A percentile compares a stretch with the other conserved stretches of the same genome.
Conservation (phyloP, 2,888 invertebrate species). For the Volucella inanis region DNA sequence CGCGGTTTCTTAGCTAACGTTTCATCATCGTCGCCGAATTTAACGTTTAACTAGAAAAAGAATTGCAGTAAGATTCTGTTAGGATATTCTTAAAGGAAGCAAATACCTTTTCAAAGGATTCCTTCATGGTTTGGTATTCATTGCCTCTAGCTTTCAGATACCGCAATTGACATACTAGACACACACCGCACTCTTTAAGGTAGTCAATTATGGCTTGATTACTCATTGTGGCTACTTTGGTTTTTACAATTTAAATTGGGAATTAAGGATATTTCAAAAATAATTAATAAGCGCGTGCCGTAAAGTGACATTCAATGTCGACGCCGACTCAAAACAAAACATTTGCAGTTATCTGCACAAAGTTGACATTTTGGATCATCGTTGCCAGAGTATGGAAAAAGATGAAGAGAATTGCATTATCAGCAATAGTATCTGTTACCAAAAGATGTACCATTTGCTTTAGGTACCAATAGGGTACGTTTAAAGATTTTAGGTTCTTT, state of each 20-base stretch:
- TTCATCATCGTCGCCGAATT: slow-evolving; percentile 59
- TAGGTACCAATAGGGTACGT: too few relatives aligned
- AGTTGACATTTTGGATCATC: neutral
- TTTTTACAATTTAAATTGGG: neutral
- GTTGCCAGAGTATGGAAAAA: neutral
- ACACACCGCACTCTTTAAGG: slow-evolving; percentile 86
- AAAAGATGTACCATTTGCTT: too few relatives aligned
- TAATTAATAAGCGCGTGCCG: slow-evolving; percentile 38
- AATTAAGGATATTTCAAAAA: neutral
- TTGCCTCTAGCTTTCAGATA: slow-evolving; percentile 86
- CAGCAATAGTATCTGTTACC: too few relatives aligned
- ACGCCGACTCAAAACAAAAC: slow-evolving; percentile 34
- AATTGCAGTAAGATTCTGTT: slow-evolving; percentile 27
- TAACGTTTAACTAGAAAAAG: slow-evolving; percentile 75
- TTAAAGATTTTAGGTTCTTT: too few relatives aligned
- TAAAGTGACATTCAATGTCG: slow-evolving; percentile 2
- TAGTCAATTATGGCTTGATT: slow-evolving; percentile 84
- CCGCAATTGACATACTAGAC: slow-evolving; percentile 88
- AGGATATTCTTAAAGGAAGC: slow-evolving; percentile 58
- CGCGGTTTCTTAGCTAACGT: slow-evolving; percentile 83
- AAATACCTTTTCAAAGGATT: slow-evolving; percentile 84
- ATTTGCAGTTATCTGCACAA: slow-evolving; percentile 27
- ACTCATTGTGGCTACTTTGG: slow-evolving; percentile 81
- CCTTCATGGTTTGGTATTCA: slow-evolving; percentile 84
- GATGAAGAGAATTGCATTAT: too few relatives aligned